Evolutionary conservation across 2,888 invertebrate genomes (phyloP).

Genomic region (Ptilodon capucinus): DNA sequence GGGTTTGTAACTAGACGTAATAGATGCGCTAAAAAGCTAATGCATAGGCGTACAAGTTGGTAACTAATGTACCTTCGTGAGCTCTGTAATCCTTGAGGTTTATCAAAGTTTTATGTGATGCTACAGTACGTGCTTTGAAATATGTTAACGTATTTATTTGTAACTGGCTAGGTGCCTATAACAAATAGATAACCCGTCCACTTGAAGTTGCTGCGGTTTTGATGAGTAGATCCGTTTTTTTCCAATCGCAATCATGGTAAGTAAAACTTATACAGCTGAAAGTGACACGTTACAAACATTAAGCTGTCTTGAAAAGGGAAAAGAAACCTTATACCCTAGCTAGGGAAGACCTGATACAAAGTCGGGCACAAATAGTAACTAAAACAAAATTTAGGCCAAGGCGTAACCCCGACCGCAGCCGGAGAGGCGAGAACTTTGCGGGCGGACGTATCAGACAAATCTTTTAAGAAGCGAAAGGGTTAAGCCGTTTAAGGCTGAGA

Average conservation of each 20-base stretch:
- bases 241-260: too few species aligned
- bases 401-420: conserved; percentile 24
- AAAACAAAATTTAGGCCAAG: conserved; percentile 15
- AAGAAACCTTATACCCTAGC: neutral
- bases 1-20: neutral
- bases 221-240: too few species aligned
- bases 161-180: too few species aligned
- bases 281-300: neutral
- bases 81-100: neutral
- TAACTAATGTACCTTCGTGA: neutral
- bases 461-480: conserved; percentile 43
- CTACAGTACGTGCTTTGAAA: neutral
- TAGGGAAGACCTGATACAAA: neutral
- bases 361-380: conserved; percentile 1
- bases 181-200: too few species aligned
- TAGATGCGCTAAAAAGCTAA: neutral
- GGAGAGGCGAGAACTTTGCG: conserved; percentile 35
- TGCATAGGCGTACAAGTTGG: neutral
- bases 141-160: neutral
- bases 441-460: conserved; percentile 40
- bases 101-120: neutral
- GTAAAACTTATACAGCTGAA: too few species aligned
- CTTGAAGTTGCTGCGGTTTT: too few species aligned
- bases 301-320: neutral
- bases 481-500: conserved; percentile 19